Evolutionary conservation across 2,888 invertebrate species (phyloP), one percentile per base, ranked within the genome.

Genomic region (Thelaira solivaga): DNA sequence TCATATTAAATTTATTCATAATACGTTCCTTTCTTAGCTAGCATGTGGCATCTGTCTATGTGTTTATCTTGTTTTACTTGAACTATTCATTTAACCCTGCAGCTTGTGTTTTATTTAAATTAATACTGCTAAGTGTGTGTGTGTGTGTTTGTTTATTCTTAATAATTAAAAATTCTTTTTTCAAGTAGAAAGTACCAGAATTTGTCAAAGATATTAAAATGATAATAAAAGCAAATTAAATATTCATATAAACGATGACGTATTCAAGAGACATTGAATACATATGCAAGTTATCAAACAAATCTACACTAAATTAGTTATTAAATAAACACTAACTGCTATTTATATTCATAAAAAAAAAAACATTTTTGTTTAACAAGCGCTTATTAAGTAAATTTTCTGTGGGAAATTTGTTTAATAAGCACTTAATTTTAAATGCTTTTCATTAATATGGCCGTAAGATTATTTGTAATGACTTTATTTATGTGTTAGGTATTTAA

Each of bases 161-260:
- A 34, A 36, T 76, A 76, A 76, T 76, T 76, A 64, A 65, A 71
- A 64, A 67, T 59, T 65, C 53, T 45, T 59, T n/a, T n/a, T 65
- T 4, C 45, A 51, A 22, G 51, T 31, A 49, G 57, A 34, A 36
- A n/a, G n/a, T 34, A 51, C 29, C 43, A 51, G 51, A 59, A 76
- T 65, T 64, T 76, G 61, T 53, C 53, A 43, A 71, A 69, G 43
- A 61, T 36, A 13, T 24, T 43, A 53, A 43, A 43, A 43, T 39
- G 18, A n/a, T 53, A 65, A 65, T 41, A 41, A 53, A 41, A 41
- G 16, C 22, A 29, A 22, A 43, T 41, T 53, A 53, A 53, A 67
- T 55, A 43, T 11, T 10, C 10, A 20, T 18, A 43, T 18, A 59
- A 43, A 43, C 8, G 59, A n/a, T 43, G 20, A 43, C 20, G 4